Percentiles rank a stretch among this genome's conserved stretches.
These are phyloP conservation scores for Coelopa frigida DNA, from an alignment of 1,140 invertebrate species.

Conservation along the genomic window DNA sequence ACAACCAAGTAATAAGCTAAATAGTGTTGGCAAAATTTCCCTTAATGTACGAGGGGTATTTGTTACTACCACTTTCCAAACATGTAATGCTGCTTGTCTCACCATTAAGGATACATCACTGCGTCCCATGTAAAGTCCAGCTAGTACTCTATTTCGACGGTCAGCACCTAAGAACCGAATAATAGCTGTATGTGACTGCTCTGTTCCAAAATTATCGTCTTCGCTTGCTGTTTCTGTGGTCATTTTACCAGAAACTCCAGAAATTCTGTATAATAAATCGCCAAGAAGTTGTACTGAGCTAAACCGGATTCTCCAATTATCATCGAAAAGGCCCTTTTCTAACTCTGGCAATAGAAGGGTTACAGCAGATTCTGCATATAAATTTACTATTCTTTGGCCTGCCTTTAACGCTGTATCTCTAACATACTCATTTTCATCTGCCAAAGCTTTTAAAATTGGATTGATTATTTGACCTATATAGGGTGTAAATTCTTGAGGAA, in stretches of 20 bases:
- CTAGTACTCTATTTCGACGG: conserved; percentile 84
- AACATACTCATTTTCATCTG: conserved; percentile 99
- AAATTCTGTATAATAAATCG: conserved; percentile 93
- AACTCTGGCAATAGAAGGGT: conserved; percentile 88
- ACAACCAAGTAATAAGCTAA: conserved; percentile 84
- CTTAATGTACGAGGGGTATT: conserved; percentile 94
- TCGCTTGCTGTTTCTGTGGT: conserved; percentile 96
- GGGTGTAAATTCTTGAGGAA: conserved; percentile 88
- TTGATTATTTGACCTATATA: conserved; percentile 98
- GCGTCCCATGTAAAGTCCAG: conserved; percentile 94
- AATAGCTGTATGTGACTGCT: conserved; percentile 89
- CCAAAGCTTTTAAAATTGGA: conserved; percentile 93
- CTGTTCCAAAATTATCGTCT: conserved; percentile 98
- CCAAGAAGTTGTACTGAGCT: conserved; percentile 94
- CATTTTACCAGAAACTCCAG: conserved; percentile 97
- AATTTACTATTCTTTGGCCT: conserved; percentile 92
- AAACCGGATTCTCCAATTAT: conserved; percentile 97
- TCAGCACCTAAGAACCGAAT: conserved; percentile 81
- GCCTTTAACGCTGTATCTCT: conserved; percentile 93
- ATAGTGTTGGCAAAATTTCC: conserved; percentile 93
- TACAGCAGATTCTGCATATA: conserved; percentile 95
- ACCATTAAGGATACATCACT: conserved; percentile 96
- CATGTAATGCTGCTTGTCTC: conserved; percentile 91
- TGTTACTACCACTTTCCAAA: conserved; percentile 97
- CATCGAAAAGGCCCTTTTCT: conserved; percentile 88